A percentile compares a stretch with the other conserved stretches of the same genome.
Conservation (phyloP, 2,888 invertebrate species). For the Sinodicranocentrus sp. region DNA sequence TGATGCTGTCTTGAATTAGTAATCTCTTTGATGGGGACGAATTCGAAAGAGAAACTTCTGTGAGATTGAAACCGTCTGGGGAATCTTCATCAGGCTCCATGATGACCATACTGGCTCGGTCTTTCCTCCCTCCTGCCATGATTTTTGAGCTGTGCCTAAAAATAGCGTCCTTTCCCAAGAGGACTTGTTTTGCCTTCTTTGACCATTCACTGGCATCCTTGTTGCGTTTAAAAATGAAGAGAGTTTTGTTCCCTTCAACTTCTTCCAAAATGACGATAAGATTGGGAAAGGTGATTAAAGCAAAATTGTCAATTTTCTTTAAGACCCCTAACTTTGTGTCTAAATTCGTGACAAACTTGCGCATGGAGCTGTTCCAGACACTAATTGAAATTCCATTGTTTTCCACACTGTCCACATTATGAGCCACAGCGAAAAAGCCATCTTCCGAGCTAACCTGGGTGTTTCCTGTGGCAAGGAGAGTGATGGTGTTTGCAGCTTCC, state of each 20-base stretch:
- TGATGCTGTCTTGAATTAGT: not conserved
- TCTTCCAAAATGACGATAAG: constrained; percentile 16
- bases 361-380: not conserved
- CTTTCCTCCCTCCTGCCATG: not conserved
- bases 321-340: too few species aligned
- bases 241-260: not conserved
- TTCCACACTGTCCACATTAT: not conserved
- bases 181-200: not conserved
- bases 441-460: not conserved
- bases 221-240: not conserved
- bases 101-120: not conserved
- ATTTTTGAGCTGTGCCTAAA: constrained; percentile 4
- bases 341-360: not conserved
- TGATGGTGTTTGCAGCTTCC: too few species aligned
- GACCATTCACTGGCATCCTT: not conserved
- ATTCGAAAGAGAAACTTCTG: not conserved
- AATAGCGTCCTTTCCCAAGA: not conserved
- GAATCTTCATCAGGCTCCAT: not conserved
- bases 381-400: not conserved
- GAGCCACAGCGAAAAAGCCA: not conserved
- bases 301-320: constrained; percentile 14
- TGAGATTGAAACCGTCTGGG: not conserved
- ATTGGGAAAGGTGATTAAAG: not conserved
- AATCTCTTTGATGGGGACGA: not conserved
- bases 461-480: too few species aligned